Evolutionary conservation across 2,888 invertebrate genomes (phyloP).

Genomic region (Merodon equestris): DNA sequence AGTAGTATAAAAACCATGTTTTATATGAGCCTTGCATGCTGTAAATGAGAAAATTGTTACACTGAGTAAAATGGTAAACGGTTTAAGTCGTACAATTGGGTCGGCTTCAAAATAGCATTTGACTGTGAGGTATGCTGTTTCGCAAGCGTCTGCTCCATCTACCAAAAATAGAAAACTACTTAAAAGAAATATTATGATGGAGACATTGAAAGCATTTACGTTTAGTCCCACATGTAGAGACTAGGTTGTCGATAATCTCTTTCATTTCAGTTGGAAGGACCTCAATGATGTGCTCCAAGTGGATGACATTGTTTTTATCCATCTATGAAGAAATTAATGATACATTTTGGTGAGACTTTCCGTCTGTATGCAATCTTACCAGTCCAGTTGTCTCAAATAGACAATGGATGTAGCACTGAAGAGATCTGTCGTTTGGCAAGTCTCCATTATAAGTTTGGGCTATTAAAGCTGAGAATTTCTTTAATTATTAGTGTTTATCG

Average conservation of each 20-base stretch:
- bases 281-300: conserved; percentile 74
- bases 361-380: conserved; percentile 70
- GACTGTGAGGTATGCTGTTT: conserved; percentile 74
- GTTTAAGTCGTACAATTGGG: conserved; percentile 63
- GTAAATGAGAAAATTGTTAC: conserved; percentile 9
- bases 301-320: conserved; percentile 72
- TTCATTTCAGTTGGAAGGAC: conserved; percentile 74
- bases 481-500: background rate
- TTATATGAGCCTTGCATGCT: conserved; percentile 63
- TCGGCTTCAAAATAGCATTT: conserved; percentile 75
- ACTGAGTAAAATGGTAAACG: background rate
- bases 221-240: conserved; percentile 73
- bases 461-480: conserved; percentile 69
- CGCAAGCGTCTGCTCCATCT: conserved; percentile 76
- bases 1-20: conserved; percentile 66
- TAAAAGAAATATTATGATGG: too few species aligned
- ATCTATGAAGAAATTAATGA: conserved; percentile 70
- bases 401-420: conserved; percentile 77
- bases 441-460: conserved; percentile 63
- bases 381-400: conserved; percentile 75
- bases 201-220: too few species aligned
- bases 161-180: conserved; percentile 1
- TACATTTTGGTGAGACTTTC: background rate
- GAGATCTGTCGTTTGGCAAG: conserved; percentile 71
- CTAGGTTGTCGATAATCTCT: conserved; percentile 69